Conservation (phyloP, 2,113 vertebrate species). For the Ictalurus punctatus region DNA sequence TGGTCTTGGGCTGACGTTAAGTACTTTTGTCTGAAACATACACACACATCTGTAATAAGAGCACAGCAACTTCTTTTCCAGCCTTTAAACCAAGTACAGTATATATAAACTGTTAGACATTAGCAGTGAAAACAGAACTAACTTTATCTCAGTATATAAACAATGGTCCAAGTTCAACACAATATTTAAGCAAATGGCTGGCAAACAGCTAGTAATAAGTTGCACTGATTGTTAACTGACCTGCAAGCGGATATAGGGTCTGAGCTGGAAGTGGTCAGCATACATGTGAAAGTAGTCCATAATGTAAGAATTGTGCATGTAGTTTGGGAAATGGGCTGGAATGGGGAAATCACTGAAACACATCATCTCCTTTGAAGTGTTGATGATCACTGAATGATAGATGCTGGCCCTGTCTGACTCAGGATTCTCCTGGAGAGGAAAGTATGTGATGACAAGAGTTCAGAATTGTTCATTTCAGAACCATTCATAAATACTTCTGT, state of each 20-base stretch:
- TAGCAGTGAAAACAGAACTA: background rate
- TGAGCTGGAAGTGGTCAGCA: constrained; percentile 79
- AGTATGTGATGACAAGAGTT: background rate
- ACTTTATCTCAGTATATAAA: background rate
- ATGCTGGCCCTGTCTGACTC: constrained; percentile 85
- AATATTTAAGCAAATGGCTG: background rate
- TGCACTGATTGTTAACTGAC: constrained; percentile 63
- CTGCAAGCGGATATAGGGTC: constrained; percentile 78
- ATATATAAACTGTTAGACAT: background rate
- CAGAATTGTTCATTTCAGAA: background rate
- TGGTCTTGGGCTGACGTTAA: constrained; percentile 70
- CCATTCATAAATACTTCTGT: background rate
- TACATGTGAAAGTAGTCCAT: constrained; percentile 87
- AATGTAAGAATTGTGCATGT: constrained; percentile 86
- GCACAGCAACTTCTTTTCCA: background rate
- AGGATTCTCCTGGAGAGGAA: constrained; percentile 74
- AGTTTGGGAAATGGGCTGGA: constrained; percentile 86
- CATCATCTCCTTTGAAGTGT: constrained; percentile 96
- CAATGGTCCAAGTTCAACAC: background rate
- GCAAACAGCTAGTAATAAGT: background rate
- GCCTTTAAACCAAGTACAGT: background rate
- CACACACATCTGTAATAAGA: background rate
- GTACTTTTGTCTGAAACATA: constrained; percentile 77
- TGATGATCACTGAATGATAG: constrained; percentile 88
- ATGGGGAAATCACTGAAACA: constrained; percentile 90